Evolutionary conservation across 1,140 invertebrate genomes (phyloP), one percentile per base, ranked within the genome.

Genomic region (Muscidifurax raptorellus): DNA sequence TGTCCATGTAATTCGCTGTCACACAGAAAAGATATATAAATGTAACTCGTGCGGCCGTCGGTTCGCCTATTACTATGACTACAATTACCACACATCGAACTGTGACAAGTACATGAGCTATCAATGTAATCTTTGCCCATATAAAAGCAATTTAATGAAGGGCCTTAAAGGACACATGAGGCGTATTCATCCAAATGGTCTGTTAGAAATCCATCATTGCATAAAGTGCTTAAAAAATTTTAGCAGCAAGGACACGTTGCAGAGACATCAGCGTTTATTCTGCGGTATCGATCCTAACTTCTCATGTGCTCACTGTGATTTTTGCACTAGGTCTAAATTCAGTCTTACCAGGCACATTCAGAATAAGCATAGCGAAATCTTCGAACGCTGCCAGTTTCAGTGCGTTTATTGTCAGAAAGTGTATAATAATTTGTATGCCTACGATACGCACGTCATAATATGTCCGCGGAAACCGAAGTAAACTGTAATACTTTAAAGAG

Each of bases 331-430:
- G 18, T 22, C 22, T 5, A 66, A 77, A 7, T 83, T 67, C 25
- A 83, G 64, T 59, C 7, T 77, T 0, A 22, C 3, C 5, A 12
- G 59, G 9, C 82, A 83, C n/a, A 77, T 83, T 13, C 82, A 32
- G 2, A 15, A 6, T 7, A 28, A 9, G 13, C 82, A 83, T n/a
- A 18, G 9, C 72, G 12, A 74, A 30, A 52, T 32, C 9, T 69
- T 25, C 36, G 25, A 13, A 1, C 15, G 47, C 25, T 69, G 27
- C 30, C 3, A 0, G 12, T 72, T 18, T 30, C 28, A 59, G 9
- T 81, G 80, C 13, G 3, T 52, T 2, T 13, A n/a, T 10, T 81
- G 80, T 36, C 5, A 7, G 1, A 72, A 74, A 28, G 13, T 27
- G 15, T 81, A 52, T 22, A 30, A 4, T 30, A 52, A 72, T 59